Conservation (phyloP, 2,888 invertebrate species). For the Cheilosia vulpina region DNA sequence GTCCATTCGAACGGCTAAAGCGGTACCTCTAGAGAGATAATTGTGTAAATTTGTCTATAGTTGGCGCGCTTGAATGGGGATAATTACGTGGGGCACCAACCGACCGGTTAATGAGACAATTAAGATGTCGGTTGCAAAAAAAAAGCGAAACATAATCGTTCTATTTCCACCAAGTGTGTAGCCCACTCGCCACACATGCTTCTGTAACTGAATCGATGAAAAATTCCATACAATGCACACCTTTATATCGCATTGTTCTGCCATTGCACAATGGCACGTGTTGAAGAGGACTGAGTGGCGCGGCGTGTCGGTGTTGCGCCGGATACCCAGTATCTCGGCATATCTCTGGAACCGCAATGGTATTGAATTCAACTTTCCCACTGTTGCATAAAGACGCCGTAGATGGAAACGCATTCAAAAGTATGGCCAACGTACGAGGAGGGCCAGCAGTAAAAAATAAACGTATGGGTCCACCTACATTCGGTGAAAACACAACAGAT, state of each 20-base stretch:
- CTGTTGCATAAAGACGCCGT: constrained; percentile 33
- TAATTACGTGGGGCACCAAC: constrained; percentile 51
- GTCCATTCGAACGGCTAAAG: constrained; percentile 33
- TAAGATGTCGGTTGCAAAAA: constrained; percentile 47
- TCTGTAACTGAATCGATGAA: constrained; percentile 43
- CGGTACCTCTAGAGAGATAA: constrained; percentile 23
- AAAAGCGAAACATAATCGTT: constrained; percentile 39
- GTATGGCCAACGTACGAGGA: background rate
- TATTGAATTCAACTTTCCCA: constrained; percentile 50
- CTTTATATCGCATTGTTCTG: constrained; percentile 43
- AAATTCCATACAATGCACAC: constrained; percentile 36
- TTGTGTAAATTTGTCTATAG: constrained; percentile 65
- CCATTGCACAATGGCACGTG: constrained; percentile 68
- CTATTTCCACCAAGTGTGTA: constrained; percentile 3
- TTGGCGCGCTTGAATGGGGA: constrained; percentile 48
- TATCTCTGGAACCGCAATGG: constrained; percentile 52
- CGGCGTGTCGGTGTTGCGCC: constrained; percentile 30
- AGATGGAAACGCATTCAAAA: constrained; percentile 6
- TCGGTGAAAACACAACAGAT: background rate
- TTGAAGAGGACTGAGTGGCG: constrained; percentile 21
- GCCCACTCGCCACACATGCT: constrained; percentile 7
- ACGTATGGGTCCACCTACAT: constrained; percentile 11
- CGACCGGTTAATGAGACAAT: constrained; percentile 67
- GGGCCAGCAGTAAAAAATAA: background rate
- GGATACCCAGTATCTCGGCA: constrained; percentile 20